Percentiles rank a stretch among this genome's conserved stretches.
Evolutionary conservation across 2,888 invertebrate species (phyloP).

Genomic region (Plebejus anna): DNA sequence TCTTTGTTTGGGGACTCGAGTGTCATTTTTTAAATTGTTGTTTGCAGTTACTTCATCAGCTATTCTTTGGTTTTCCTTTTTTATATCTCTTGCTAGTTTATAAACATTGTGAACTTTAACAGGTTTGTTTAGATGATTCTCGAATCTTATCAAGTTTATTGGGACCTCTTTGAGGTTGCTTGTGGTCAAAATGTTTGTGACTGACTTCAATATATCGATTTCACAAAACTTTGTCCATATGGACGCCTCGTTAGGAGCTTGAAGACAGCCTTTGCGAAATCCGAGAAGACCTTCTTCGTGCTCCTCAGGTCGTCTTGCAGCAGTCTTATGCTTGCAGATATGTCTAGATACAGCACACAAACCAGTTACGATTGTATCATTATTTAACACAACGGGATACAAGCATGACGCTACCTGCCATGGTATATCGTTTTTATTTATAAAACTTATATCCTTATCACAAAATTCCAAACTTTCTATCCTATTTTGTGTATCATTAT

Average conservation of each 20-base stretch:
- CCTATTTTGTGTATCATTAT: constrained; percentile 44
- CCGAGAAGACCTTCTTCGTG: constrained; percentile 82
- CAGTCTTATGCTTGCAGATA: constrained; percentile 52
- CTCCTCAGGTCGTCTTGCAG: constrained; percentile 45
- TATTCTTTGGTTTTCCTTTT: constrained; percentile 50
- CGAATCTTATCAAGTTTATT: constrained; percentile 86
- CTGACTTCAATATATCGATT: constrained; percentile 84
- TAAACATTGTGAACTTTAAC: constrained; percentile 92
- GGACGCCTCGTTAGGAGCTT: constrained; percentile 91
- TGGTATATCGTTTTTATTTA: constrained; percentile 59
- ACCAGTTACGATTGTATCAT: constrained; percentile 85
- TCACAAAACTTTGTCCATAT: constrained; percentile 97
- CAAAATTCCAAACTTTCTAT: constrained; percentile 47
- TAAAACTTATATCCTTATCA: constrained; percentile 51
- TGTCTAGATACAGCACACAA: constrained; percentile 84
- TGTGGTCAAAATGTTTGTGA: constrained; percentile 63
- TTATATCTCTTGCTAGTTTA: constrained; percentile 83
- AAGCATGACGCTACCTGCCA: constrained; percentile 74
- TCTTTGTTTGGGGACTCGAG: constrained; percentile 57
- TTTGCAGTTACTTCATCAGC: constrained; percentile 33
- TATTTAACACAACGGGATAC: constrained; percentile 82
- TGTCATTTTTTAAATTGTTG: constrained; percentile 40
- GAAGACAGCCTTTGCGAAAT: constrained; percentile 88
- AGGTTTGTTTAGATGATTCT: constrained; percentile 91
- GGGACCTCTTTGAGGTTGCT: constrained; percentile 74